Base-by-base conservation (phyloP, 1,140 invertebrate species). In the Ceratoteleas bidentatus region DNA sequence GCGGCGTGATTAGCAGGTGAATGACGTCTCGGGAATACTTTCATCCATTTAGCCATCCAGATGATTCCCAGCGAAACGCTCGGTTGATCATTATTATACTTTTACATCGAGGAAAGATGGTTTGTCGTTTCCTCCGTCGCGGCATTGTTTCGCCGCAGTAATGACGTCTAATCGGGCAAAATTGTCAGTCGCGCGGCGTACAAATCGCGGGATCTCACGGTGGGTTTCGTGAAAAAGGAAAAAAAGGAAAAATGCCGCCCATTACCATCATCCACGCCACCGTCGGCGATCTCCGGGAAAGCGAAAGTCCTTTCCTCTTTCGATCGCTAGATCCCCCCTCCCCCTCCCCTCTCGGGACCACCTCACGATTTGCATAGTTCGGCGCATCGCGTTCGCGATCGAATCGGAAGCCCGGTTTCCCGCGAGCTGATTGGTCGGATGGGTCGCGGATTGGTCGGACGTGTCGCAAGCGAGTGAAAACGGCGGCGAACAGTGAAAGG, bases 281-380 rank as follows among this genome's bases (percentile, higher is more conserved):
- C 11, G 54, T 49, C 40, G 47, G 53, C 7, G 36, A 36, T 69
- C 64, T 74, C 72, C 24, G 60, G 73, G 77, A 86, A 85, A 88
- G 85, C 80, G 86, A 89, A 84, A 86, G 86, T 85, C 78, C 45
- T 69, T 81, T 86, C 77, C 77, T 88, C 88, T 89, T 89, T 89
- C 88, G 80, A 89, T 88, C 77, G 84, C 84, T 86, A 85, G 84
- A 88, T 87, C 86, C 81, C 74, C 62, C 43, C 47, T 54, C 53
- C 77, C 69, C 65, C 65, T 62, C 36, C 49, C 10, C n/a, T n/a
- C n/a, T n/a, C n/a, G n/a, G n/a, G n/a, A n/a, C n/a, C n/a, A n/a
- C n/a, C n/a, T n/a, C n/a, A n/a, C n/a, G n/a, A 68, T 73, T 80
- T 80, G 69, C 77, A 80, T 80, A 68, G 57, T 69, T 74, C 24